Evolutionary conservation across 2,888 invertebrate genomes (phyloP).

Genomic region (Bellardia pandia): DNA sequence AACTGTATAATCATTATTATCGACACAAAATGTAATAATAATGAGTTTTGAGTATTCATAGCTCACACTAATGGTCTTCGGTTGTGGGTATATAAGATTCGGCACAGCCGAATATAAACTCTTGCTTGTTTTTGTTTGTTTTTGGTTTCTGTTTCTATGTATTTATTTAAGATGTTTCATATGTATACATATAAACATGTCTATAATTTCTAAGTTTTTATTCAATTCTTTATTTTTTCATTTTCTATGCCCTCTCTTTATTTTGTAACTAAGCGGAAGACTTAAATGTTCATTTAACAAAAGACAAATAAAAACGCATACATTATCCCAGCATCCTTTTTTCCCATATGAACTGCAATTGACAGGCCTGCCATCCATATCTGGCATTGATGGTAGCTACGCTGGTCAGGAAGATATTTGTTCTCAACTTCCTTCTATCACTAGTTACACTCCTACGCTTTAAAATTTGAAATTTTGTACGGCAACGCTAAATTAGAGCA

Average conservation of each 20-base stretch:
- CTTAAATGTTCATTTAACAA: not conserved
- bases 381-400: not conserved
- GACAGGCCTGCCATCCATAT: not conserved
- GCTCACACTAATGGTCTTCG: no score
- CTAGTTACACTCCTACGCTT: constrained; percentile 50
- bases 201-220: no score
- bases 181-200: no score
- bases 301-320: not conserved
- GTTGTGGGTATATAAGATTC: no score
- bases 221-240: not conserved
- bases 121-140: no score
- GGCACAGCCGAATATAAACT: no score
- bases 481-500: constrained; percentile 67
- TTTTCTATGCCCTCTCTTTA: not conserved
- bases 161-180: no score
- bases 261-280: constrained; percentile 26
- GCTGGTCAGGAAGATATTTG: not conserved
- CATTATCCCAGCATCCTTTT: not conserved
- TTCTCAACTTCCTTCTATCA: not conserved
- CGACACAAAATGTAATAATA: no score
- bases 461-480: constrained; percentile 68
- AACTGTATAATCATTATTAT: no score
- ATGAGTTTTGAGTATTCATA: no score
- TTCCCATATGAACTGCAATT: not conserved
- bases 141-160: no score